Base-by-base conservation (phyloP, 2,113 vertebrate species). In the Ptilorrhoa leucosticta region DNA sequence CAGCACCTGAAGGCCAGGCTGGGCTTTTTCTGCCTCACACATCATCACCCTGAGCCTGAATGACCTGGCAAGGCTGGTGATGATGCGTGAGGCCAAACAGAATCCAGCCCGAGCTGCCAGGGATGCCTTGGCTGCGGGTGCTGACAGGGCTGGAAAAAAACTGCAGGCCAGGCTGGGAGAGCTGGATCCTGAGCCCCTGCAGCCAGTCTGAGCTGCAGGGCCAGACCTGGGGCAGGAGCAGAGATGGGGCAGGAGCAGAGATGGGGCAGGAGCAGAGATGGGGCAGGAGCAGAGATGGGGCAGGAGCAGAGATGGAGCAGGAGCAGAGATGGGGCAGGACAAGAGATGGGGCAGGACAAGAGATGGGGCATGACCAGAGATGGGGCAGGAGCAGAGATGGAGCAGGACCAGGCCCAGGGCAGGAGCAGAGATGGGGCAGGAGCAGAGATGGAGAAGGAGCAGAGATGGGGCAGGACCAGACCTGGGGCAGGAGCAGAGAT, bases 81-180 rank as follows among this genome's bases (percentile, higher is more conserved):
- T 93, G 96, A 96, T 93, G 93, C 83, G 81, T 94, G 94, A 96
- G 95, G 91, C 89, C 96, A 75, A 96, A 94, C 91, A 88, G 94
- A 95, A 73, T 37, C 85, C 96, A 96, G 96, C 66, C 84, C 0
- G 27, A 91, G 93, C 94, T 94, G 93, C 90, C 94, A 95, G 90
- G 93, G 95, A 97, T 95, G 95, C 95, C 71, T 91, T 47, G 90
- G 95, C 87, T 63, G 71, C 1, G 51, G 2, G 94, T 20, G 95
- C 95, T 96, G 96, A 97, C 96, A 97, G 88, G 72, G 58, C 87
- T 96, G 94, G 85, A 91, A 90, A 96, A 82, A 71, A 83, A 31
- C 69, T 11, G 23, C 87, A 35, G 13, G 57, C 30, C 5, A 73
- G 53, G 87, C 85, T 90, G 31, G 91, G 86, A 66, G 50, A 81